Base-by-base conservation (phyloP, 2,797 vertebrate genomes). In the Linurgus olivaceus region DNA sequence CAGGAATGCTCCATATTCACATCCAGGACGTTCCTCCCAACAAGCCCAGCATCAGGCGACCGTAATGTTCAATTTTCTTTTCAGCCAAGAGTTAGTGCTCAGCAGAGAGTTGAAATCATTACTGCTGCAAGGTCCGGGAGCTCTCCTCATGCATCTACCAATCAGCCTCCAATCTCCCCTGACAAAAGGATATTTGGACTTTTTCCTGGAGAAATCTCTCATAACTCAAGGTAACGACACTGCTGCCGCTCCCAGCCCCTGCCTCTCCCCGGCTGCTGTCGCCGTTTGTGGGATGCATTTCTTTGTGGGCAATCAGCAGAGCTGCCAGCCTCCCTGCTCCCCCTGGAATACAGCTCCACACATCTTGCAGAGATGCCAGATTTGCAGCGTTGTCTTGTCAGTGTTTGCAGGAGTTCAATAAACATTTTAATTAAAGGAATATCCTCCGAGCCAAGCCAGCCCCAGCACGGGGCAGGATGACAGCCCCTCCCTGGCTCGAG, bases 31-130 rank as follows among this genome's bases (percentile, higher is more conserved):
- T 54, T 80, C 55, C 94, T 96, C 81, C 96, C 89, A 90, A 83
- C 92, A 54, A 83, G 47, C 73, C 67, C 94, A 31, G 85, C 86
- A 48, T 66, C 95, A 85, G 70, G 58, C 3, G 9, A 76, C 79
- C 61, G 77, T 76, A 84, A 96, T 81, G 95, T 95, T 96, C 96
- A 95, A 97, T 97, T 97, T 96, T 92, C 95, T 94, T 92, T 94
- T 50, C 95, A 91, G 94, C 10, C 42, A 96, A 94, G 97, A 97
- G 94, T 96, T 95, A 97, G 97, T 96, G 96, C 95, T 97, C 97
- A 96, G 84, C 88, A 91, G 96, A 96, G 96, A 96, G 90, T 74
- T 92, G 90, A 96, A 90, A 93, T 94, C 90, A 94, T 95, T 93
- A 92, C 92, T 51, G 87, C 93, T 88, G 93, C 90, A 90, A 95